phyloP scores from a whole-genome alignment of 2,113 vertebrate genomes.

The Mesoclemmys tuberculata region DNA sequence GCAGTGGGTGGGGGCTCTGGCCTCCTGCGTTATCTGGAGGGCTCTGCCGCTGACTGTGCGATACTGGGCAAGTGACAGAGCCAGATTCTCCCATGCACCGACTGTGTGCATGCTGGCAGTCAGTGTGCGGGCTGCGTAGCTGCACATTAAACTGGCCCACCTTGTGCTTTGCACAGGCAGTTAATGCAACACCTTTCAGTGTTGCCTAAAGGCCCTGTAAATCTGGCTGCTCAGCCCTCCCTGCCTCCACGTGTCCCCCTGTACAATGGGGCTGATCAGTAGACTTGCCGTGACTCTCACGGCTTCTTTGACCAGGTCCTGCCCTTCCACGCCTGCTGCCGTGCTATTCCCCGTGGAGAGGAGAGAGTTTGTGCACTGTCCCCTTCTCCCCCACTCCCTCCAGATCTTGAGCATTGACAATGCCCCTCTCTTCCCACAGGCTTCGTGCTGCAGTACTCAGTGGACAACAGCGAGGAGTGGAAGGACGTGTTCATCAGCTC shows the following conservation, averaged over 20 bases:
- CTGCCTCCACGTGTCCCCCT: too few relatives aligned
- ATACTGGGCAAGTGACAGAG: background rate
- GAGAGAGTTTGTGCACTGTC: background rate
- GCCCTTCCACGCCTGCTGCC: slow-evolving; percentile 43
- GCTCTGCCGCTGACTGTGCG: background rate
- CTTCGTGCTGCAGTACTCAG: slow-evolving; percentile 97
- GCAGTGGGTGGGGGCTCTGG: background rate
- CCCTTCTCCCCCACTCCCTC: slow-evolving; percentile 3
- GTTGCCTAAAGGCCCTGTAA: background rate
- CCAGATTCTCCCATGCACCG: background rate
- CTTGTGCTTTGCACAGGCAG: background rate
- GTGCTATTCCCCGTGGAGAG: slow-evolving; percentile 72
- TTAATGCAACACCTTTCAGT: too few relatives aligned
- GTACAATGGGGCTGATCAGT: background rate
- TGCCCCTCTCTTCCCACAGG: slow-evolving; percentile 68
- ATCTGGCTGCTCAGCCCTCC: background rate
- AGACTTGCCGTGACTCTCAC: too few relatives aligned
- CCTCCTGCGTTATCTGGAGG: fast-evolving
- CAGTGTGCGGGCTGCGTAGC: background rate
- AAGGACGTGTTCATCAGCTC: slow-evolving; percentile 97
- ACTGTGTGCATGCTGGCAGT: too few relatives aligned
- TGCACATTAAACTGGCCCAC: background rate
- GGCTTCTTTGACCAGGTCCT: background rate
- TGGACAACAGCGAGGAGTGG: slow-evolving; percentile 99
- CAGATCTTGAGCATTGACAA: slow-evolving; percentile 25